Base-by-base conservation (phyloP, 2,797 vertebrate genomes). In the Lateolabrax maculatus region DNA sequence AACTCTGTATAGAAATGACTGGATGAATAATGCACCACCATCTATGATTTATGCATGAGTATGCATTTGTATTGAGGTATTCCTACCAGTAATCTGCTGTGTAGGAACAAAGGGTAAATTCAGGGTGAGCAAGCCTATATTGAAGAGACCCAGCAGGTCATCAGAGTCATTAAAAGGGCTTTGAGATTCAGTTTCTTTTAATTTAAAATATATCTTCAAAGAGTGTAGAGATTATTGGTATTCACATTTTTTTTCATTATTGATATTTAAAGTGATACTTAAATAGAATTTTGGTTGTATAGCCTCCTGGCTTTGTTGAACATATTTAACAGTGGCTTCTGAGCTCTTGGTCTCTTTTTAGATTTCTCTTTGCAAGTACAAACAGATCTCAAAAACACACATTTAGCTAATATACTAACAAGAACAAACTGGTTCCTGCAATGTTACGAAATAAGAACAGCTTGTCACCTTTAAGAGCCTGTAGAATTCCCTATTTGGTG, bases 1-100 rank as follows among this genome's bases (percentile, higher is more conserved):
- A 79, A 77, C 79, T 82, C 71, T 76, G 90, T 81, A 76, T 79
- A 84, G 90, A 88, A 85, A 90, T 85, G 92, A 88, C 79, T 77
- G 67, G 79, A 93, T 95, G 92, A 95, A 94, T 95, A 90, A 95
- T 95, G 90, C 87, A 94, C 86, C 65, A 27, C 19, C 7, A 0
- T 53, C 44, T 56, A 93, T 95, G 91, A 91, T 91, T 95, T 89
- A 94, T 95, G 91, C 88, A 94, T 90, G 87, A 88, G 81, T 62
- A 23, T 76, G 89, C 83, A 68, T 92, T 92, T 90, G 89, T 91
- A 87, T 89, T 19, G 81, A 90, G 87, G 85, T 88, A 87, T 93
- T 91, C 81, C 81, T 56, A 79, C 56, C 80, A 79, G 84, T 90
- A 89, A 87, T 88, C 78, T 83, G 73, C 86, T 80, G 80, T 80